Base-by-base conservation (phyloP, 2,797 vertebrate species). In the Galago senegalensis region DNA sequence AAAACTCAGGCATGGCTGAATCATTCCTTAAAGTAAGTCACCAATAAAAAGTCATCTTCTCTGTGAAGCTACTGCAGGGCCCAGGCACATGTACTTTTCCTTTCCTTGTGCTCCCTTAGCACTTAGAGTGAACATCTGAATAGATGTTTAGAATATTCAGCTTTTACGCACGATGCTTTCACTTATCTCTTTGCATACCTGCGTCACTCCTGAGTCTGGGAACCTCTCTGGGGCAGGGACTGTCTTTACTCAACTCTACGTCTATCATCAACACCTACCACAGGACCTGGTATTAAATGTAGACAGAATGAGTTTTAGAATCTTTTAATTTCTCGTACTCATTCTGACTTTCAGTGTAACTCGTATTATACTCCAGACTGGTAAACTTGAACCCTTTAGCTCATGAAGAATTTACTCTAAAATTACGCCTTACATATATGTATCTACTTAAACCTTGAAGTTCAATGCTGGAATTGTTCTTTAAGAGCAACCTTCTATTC, bases 291-390 rank as follows among this genome's bases (percentile, higher is more conserved):
- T 88, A 69, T 82, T 82, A 83, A 76, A 86, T 91, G 34, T 87
- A 63, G 67, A 70, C 92, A 94, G 76, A 86, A 89, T 10, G n/a
- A 34, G 9, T 87, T 96, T 94, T 70, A 56, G 81, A 92, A 70
- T 58, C 13, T 91, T 92, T 89, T 31, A 37, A 20, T 84, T 88
- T 88, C 53, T 93, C 86, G 37, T 70, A 34, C 10, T 3, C 4
- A n/a, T 87, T 93, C 49, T 81, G 76, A 94, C 27, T 79, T 95
- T 69, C 75, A 80, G 2, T 40, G 58, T 88, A 92, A 80, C 69
- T 87, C 46, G 27, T 87, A n/a, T 67, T 77, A 56, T 79, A 49
- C 46, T 20, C 31, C 18, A 89, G 21, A 14, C 43, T 88, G 14
- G 81, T 83, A 65, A 95, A 76, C 25, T 37, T 43, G 84, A 91